Conservation (phyloP, 2,113 vertebrate species). For the Silurus meridionalis region DNA sequence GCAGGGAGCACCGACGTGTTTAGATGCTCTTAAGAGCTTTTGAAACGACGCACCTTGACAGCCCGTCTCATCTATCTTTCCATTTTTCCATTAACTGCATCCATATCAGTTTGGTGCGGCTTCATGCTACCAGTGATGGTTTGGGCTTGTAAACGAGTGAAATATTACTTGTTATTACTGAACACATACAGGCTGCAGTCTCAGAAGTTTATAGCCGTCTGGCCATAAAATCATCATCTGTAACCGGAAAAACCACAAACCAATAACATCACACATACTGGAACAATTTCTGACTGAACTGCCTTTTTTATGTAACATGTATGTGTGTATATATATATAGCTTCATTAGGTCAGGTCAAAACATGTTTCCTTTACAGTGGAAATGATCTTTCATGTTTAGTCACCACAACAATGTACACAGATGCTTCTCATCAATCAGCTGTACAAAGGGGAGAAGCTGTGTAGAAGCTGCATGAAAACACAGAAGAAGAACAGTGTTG, state of each 20-base stretch:
- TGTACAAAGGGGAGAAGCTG: background rate
- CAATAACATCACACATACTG: slow-evolving; percentile 11
- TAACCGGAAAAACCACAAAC: slow-evolving; percentile 20
- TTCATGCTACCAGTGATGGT: background rate
- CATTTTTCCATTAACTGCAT: slow-evolving; percentile 34
- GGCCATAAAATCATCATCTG: slow-evolving; percentile 18
- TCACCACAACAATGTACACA: slow-evolving; percentile 43
- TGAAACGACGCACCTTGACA: slow-evolving; percentile 62
- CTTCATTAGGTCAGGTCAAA: slow-evolving; percentile 33
- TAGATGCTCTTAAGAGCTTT: slow-evolving; percentile 63
- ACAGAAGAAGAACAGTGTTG: background rate
- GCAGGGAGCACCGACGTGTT: slow-evolving; percentile 52
- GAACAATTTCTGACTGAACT: background rate
- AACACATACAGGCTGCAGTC: background rate
- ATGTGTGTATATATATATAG: background rate
- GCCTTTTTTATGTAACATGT: background rate
- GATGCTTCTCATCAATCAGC: slow-evolving; percentile 59
- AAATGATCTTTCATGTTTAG: slow-evolving; percentile 53
- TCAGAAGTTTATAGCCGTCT: slow-evolving; percentile 10
- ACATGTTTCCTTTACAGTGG: slow-evolving; percentile 16
- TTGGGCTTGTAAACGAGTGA: slow-evolving; percentile 40
- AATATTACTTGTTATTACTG: slow-evolving; percentile 45
- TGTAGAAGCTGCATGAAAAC: background rate
- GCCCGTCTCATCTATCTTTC: slow-evolving; percentile 56
- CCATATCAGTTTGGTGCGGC: slow-evolving; percentile 42